Evolutionary conservation across 1,140 invertebrate species (phyloP).

Genomic region (Coenobita brevimanus): DNA sequence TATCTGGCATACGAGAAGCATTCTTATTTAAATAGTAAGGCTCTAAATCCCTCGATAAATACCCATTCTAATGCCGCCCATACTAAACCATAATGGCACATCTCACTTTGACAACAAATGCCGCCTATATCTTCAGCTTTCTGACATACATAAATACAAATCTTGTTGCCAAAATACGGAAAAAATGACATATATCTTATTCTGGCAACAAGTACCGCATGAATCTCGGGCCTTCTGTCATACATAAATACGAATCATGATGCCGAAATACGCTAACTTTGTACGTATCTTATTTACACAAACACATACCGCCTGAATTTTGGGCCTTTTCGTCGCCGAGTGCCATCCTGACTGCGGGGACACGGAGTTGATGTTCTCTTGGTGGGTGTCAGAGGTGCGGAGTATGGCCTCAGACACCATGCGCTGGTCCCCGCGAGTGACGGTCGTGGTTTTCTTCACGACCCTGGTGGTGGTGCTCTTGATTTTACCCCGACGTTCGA

Average conservation of each 20-base stretch:
- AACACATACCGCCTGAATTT: conserved; percentile 63
- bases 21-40: conserved; percentile 68
- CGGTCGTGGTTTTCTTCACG: conserved; percentile 90
- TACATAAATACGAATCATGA: no score
- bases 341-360: conserved; percentile 69
- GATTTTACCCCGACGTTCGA: conserved; percentile 78
- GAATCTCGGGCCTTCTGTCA: no score
- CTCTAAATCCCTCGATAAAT: conserved; percentile 71
- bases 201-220: no score
- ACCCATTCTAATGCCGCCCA: no score
- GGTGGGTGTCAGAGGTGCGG: conserved; percentile 69
- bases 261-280: no score
- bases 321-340: conserved; percentile 53
- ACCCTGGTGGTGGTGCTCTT: conserved; percentile 87
- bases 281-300: no score
- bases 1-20: conserved; percentile 60
- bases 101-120: no score
- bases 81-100: no score
- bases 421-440: conserved; percentile 89
- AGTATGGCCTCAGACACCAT: conserved; percentile 82
- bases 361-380: conserved; percentile 70
- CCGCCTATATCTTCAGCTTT: no score
- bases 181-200: no score
- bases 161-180: no score
- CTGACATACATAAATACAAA: no score